Percentiles rank a stretch among this genome's conserved stretches.
Conservation (phyloP, 64 coral and sea anemone genomes). For the Platygyra sinensis region DNA sequence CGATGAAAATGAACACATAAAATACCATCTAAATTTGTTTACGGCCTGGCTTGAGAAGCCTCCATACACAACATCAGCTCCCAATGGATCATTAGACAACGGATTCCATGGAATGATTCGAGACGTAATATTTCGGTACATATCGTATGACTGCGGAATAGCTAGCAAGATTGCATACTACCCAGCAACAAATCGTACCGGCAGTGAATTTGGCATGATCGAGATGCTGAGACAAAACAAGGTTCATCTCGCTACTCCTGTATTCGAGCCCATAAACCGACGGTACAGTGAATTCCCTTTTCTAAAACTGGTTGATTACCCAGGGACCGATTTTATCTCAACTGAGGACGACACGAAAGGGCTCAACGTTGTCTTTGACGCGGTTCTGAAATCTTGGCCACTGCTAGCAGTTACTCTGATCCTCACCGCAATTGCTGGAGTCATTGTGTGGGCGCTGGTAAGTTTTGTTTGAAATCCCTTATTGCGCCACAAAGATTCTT, state of each 20-base stretch:
- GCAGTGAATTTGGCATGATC: conserved; percentile 9
- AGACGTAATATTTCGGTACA: background rate
- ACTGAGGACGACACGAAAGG: background rate
- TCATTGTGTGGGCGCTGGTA: conserved; percentile 47
- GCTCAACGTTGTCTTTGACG: background rate
- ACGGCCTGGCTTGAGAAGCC: background rate
- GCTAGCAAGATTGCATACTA: background rate
- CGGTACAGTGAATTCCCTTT: conserved; percentile 4
- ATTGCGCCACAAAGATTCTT: no score
- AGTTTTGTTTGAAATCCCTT: background rate
- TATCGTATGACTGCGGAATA: background rate
- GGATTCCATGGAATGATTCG: background rate
- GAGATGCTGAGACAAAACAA: background rate
- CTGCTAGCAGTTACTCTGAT: conserved; percentile 54
- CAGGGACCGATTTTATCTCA: conserved; percentile 46
- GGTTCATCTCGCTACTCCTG: background rate
- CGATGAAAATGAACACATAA: background rate
- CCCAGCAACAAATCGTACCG: background rate
- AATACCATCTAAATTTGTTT: background rate
- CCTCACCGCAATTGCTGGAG: conserved; percentile 57
- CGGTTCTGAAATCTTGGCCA: conserved; percentile 51
- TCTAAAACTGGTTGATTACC: conserved; percentile 42
- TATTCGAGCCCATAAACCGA: background rate
- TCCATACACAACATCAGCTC: background rate
- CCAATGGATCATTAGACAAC: background rate